phyloP scores from a whole-genome alignment of 2,888 invertebrate genomes.

The Drosophila fungiperda region DNA sequence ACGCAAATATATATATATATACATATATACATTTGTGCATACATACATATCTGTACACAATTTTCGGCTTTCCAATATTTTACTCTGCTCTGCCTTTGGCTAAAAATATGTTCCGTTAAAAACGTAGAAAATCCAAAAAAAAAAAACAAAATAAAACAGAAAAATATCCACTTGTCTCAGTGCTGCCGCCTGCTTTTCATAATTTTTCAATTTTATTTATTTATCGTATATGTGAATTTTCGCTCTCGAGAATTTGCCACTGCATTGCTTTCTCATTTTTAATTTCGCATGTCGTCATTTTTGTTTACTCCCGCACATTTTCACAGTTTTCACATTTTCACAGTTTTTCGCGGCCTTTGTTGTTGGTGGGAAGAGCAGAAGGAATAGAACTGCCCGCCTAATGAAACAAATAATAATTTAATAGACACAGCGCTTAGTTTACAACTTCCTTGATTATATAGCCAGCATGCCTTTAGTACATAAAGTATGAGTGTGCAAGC shows the following conservation, averaged over 20 bases:
- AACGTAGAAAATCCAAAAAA: slow-evolving; percentile 48
- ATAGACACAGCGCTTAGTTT: slow-evolving; percentile 60
- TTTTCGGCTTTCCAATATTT: slow-evolving; percentile 74
- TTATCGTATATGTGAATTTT: slow-evolving; percentile 33
- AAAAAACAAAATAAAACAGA: slow-evolving; percentile 27
- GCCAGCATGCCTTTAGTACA: slow-evolving; percentile 14
- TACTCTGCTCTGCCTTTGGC: slow-evolving; percentile 54
- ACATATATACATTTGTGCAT: slow-evolving; percentile 3
- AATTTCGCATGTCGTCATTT: slow-evolving; percentile 67
- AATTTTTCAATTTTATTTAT: slow-evolving; percentile 75
- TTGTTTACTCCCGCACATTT: slow-evolving; percentile 63
- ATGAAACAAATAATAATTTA: slow-evolving; percentile 71
- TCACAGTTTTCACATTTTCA: slow-evolving; percentile 4
- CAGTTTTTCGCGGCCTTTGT: slow-evolving; percentile 56
- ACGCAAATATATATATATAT: slow-evolving; percentile 11
- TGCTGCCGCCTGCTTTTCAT: slow-evolving; percentile 72
- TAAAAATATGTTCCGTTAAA: slow-evolving; percentile 73
- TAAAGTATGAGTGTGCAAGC: slow-evolving; percentile 24
- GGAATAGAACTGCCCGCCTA: slow-evolving; percentile 20
- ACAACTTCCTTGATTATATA: slow-evolving; percentile 70
- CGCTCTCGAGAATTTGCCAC: slow-evolving; percentile 36
- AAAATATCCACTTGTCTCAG: slow-evolving; percentile 29
- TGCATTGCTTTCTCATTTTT: slow-evolving; percentile 31
- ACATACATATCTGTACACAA: slow-evolving; percentile 15
- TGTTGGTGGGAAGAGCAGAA: slow-evolving; percentile 15